Conservation (phyloP, 2,888 invertebrate species). For the Auanema sp. region DNA sequence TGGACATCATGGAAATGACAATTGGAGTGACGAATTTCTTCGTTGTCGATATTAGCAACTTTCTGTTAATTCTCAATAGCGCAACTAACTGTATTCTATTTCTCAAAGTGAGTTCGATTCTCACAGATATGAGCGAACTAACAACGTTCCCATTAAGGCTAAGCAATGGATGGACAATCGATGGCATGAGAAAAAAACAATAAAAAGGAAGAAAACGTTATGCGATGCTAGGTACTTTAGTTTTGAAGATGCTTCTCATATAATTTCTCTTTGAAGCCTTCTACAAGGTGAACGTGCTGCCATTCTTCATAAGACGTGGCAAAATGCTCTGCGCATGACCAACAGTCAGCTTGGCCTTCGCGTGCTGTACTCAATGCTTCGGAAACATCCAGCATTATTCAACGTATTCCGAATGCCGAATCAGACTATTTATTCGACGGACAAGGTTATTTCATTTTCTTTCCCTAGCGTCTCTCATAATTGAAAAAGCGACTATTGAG, state of each 20-base stretch:
- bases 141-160: conserved; percentile 25
- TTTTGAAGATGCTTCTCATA: background rate
- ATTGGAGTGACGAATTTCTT: conserved; percentile 35
- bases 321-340: conserved; percentile 46
- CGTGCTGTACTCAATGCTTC: conserved; percentile 53
- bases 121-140: background rate
- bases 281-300: conserved; percentile 37
- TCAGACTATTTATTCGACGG: background rate
- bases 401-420: conserved; percentile 29
- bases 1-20: conserved; percentile 55
- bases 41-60: conserved; percentile 49
- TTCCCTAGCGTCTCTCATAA: background rate
- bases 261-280: conserved; percentile 28
- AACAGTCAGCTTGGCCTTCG: conserved; percentile 52
- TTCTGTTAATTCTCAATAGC: conserved; percentile 55
- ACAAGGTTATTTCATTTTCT: background rate
- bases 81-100: conserved; percentile 61
- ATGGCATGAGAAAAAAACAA: conserved; percentile 47
- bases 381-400: conserved; percentile 51
- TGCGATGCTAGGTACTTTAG: conserved; percentile 43
- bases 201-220: conserved; percentile 55
- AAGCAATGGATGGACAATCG: conserved; percentile 49
- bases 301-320: conserved; percentile 47
- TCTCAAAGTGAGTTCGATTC: conserved; percentile 27
- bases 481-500: background rate